phyloP scores from a whole-genome alignment of 2,888 invertebrate species.

The Orthosia cruda region DNA sequence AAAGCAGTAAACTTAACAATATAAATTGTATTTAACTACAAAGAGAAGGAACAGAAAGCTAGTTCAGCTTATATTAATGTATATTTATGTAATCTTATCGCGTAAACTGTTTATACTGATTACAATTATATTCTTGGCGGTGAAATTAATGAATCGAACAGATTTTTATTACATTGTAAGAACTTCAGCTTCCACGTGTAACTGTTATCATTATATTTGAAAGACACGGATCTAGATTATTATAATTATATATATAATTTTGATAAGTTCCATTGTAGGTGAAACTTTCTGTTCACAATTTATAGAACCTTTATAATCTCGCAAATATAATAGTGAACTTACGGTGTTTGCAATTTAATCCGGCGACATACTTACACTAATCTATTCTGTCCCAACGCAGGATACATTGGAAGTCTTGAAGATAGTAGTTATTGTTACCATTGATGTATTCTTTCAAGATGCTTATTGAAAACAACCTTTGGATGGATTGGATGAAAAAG shows the following conservation, averaged over 20 bases:
- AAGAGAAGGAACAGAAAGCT: slow-evolving; percentile 49
- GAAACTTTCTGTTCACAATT: not conserved
- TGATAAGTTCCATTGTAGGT: not conserved
- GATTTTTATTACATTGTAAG: not conserved
- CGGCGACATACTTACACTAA: not conserved
- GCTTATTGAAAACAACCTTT: too few species aligned
- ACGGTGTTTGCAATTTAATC: not conserved
- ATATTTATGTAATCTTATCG: slow-evolving; percentile 62
- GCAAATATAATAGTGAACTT: not conserved
- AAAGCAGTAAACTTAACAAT: slow-evolving; percentile 45
- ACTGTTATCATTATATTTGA: not conserved
- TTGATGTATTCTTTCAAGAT: not conserved
- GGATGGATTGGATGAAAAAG: too few species aligned
- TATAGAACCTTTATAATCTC: not conserved
- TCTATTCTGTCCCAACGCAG: not conserved
- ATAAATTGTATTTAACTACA: slow-evolving; percentile 46
- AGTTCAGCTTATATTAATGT: slow-evolving; percentile 59
- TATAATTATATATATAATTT: not conserved
- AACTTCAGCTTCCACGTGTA: not conserved
- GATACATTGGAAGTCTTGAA: not conserved
- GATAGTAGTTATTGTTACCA: too few species aligned
- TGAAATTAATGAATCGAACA: slow-evolving; percentile 38
- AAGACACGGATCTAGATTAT: not conserved
- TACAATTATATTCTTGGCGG: slow-evolving; percentile 55
- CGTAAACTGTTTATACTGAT: slow-evolving; percentile 62